A percentile compares a stretch with the other conserved stretches of the same genome.
phyloP scores from a whole-genome alignment of 2,888 invertebrate genomes.

The Mesoligia furuncula region DNA sequence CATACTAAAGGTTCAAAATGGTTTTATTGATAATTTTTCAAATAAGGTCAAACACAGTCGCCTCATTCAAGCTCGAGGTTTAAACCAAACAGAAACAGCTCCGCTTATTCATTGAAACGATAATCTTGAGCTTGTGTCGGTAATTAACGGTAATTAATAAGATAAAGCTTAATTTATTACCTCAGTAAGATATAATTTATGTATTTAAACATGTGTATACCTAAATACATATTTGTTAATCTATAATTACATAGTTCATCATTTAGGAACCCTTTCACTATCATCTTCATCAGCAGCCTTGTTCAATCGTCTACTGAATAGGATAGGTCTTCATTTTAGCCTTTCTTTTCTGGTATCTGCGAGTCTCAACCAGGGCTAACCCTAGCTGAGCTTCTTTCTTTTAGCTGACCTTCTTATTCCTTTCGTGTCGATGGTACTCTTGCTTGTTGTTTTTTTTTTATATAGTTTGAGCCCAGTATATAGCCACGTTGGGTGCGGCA shows the following conservation, averaged over 20 bases:
- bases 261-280: neutral
- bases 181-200: constrained; percentile 33
- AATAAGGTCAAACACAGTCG: neutral
- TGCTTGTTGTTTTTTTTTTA: too few species aligned
- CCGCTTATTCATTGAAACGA: constrained; percentile 25
- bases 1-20: neutral
- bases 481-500: too few species aligned
- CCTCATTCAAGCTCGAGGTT: constrained; percentile 7
- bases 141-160: constrained; percentile 40
- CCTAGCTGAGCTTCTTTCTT: too few species aligned
- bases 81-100: constrained; percentile 38
- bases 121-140: constrained; percentile 43
- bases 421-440: too few species aligned
- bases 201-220: neutral
- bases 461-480: too few species aligned
- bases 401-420: too few species aligned
- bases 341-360: too few species aligned
- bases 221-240: constrained; percentile 6
- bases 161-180: constrained; percentile 52
- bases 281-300: neutral
- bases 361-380: neutral
- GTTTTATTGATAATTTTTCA: neutral
- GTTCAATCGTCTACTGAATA: neutral
- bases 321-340: neutral
- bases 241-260: neutral